Conservation (phyloP, 2,888 invertebrate species). For the Yponomeuta malinellus region DNA sequence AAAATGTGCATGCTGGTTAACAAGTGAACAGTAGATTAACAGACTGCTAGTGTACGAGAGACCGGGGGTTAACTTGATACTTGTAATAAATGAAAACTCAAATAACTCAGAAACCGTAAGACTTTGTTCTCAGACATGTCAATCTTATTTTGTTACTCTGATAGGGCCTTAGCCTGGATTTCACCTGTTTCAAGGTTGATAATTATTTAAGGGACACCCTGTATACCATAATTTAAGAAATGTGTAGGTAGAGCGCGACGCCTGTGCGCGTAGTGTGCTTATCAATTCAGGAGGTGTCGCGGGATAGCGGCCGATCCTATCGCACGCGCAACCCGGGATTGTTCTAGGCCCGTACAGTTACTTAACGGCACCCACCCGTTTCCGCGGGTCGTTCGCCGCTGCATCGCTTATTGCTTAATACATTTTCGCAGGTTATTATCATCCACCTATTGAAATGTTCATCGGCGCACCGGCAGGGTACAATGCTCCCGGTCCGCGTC, state of each 20-base stretch:
- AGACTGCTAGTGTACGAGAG: too few species aligned
- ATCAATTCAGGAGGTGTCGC: constrained; percentile 66
- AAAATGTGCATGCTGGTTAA: too few species aligned
- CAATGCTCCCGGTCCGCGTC: constrained; percentile 1
- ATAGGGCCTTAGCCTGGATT: too few species aligned
- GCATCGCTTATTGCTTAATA: constrained; percentile 42
- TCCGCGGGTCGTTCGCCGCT: constrained; percentile 57
- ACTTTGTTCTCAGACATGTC: too few species aligned
- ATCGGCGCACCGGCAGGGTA: background rate
- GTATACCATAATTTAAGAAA: background rate
- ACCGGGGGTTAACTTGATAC: too few species aligned
- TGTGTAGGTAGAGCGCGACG: constrained; percentile 12
- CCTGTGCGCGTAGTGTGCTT: constrained; percentile 23
- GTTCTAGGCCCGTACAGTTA: constrained; percentile 70
- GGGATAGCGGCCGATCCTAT: constrained; percentile 40
- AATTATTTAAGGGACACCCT: too few species aligned
- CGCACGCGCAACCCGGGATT: constrained; percentile 54
- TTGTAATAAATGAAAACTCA: too few species aligned
- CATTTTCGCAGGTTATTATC: constrained; percentile 21
- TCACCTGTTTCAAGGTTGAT: too few species aligned
- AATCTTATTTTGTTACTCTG: too few species aligned
- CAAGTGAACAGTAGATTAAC: too few species aligned
- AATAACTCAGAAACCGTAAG: too few species aligned
- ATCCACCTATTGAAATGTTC: constrained; percentile 2
- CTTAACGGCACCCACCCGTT: constrained; percentile 63